Percentiles rank a stretch among this genome's conserved stretches.
phyloP scores from a whole-genome alignment of 2,888 invertebrate genomes.

The Emmelina monodactyla region DNA sequence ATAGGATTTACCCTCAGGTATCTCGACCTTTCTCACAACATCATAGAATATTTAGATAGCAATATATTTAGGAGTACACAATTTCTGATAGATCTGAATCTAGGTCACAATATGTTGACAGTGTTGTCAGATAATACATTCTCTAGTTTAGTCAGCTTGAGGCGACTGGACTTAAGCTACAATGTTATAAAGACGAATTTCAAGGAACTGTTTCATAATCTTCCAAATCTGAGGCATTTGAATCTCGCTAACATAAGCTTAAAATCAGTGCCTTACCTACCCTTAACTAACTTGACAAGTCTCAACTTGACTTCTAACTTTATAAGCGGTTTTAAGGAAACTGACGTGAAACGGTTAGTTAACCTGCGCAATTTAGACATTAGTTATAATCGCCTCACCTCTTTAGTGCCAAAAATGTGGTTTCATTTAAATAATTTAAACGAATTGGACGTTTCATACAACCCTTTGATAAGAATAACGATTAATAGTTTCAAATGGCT shows the following conservation, averaged over 20 bases:
- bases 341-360: constrained; percentile 74
- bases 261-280: constrained; percentile 77
- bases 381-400: constrained; percentile 77
- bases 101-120: constrained; percentile 82
- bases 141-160: constrained; percentile 78
- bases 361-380: constrained; percentile 78
- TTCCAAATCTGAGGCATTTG: constrained; percentile 80
- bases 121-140: constrained; percentile 90
- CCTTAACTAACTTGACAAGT: constrained; percentile 78
- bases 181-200: constrained; percentile 86
- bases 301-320: constrained; percentile 83
- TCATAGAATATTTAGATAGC: constrained; percentile 85
- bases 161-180: constrained; percentile 80
- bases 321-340: constrained; percentile 74
- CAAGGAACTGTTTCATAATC: constrained; percentile 86
- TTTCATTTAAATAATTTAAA: constrained; percentile 75
- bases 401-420: constrained; percentile 80
- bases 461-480: constrained; percentile 79
- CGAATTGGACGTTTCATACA: constrained; percentile 80
- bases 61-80: constrained; percentile 87
- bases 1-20: constrained; percentile 81
- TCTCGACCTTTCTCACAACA: constrained; percentile 80
- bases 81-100: constrained; percentile 77
- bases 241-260: constrained; percentile 81
- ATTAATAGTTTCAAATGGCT: constrained; percentile 76